Percentiles rank a stretch among this genome's conserved stretches.
Conservation (phyloP, 2,113 vertebrate genomes). For the Conger conger region DNA sequence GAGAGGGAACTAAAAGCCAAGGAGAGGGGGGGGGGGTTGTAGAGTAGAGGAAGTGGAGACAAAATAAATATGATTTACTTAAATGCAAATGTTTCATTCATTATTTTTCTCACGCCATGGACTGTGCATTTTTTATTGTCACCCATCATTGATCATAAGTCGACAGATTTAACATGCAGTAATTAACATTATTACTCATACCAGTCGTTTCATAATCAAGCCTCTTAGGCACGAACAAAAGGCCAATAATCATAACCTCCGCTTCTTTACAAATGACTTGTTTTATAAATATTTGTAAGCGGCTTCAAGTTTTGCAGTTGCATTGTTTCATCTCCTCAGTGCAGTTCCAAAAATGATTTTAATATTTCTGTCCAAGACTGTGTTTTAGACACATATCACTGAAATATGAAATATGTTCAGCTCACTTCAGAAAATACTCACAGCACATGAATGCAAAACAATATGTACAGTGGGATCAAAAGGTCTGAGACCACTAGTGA, state of each 20-base stretch:
- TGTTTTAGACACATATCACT: neutral
- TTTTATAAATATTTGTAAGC: conserved; percentile 3
- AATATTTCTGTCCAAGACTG: neutral
- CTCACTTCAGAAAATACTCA: neutral
- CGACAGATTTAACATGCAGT: neutral
- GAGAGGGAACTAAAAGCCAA: neutral
- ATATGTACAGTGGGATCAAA: no score
- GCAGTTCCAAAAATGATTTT: neutral
- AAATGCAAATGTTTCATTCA: conserved; percentile 1
- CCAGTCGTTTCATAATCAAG: neutral
- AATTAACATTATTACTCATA: neutral
- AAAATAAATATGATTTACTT: neutral
- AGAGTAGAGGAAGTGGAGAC: neutral
- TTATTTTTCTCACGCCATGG: neutral
- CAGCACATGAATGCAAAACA: neutral
- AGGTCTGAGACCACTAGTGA: no score
- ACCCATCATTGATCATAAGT: neutral
- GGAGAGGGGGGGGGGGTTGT: neutral
- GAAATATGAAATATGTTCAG: neutral
- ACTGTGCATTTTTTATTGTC: neutral
- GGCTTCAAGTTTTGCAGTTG: neutral
- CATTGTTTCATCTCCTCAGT: neutral
- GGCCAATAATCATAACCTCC: neutral
- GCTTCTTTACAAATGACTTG: neutral
- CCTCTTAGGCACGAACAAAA: neutral